phyloP scores from a whole-genome alignment of 37 sponge, comb jelly and placozoan species.

The Mnemiopsis leidyi region DNA sequence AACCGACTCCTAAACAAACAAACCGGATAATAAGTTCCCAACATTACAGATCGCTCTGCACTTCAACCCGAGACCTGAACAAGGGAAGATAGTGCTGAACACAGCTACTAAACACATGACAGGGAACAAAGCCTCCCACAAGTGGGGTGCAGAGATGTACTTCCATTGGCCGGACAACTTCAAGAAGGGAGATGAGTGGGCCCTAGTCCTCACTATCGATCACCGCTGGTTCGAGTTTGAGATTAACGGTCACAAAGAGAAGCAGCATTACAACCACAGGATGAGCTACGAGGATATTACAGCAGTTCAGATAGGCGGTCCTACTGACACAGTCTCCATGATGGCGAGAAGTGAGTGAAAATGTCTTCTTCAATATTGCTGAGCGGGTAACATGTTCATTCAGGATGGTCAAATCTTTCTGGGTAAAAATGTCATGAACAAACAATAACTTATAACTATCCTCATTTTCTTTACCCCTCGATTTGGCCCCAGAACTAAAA shows the following conservation, averaged over 20 bases:
- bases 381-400: no score
- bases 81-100: neutral
- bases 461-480: no score
- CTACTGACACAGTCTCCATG: neutral
- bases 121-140: neutral
- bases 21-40: no score
- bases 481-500: no score
- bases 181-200: neutral
- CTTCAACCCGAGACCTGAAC: slow-evolving; percentile 2
- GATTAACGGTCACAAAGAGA: neutral
- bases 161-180: neutral
- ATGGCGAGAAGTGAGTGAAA: neutral
- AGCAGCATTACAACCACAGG: neutral
- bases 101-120: neutral
- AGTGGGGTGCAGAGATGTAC: neutral
- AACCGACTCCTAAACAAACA: no score
- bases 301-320: neutral
- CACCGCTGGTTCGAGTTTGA: neutral
- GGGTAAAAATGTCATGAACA: no score
- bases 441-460: no score
- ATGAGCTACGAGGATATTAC: neutral
- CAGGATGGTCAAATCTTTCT: no score
- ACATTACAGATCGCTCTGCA: slow-evolving; percentile 6
- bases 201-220: neutral
- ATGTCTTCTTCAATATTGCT: no score